A percentile compares a stretch with the other conserved stretches of the same genome.
These are phyloP conservation scores for Mythimna albipuncta DNA, from an alignment of 2,888 invertebrate genomes.

Conservation along the genomic window DNA sequence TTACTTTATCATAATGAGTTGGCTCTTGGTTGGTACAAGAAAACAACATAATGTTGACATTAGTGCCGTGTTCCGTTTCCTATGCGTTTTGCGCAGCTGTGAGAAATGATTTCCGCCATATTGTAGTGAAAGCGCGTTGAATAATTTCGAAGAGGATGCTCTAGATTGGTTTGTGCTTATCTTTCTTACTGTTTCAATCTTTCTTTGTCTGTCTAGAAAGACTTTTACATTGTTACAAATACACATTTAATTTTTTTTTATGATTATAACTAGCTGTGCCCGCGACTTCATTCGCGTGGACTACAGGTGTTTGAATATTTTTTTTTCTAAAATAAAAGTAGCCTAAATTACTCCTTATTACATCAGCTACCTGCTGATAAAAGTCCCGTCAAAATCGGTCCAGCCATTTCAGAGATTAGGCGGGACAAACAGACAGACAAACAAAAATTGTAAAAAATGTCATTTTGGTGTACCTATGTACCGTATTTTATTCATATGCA, in stretches of 20 bases:
- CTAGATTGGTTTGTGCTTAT: conserved; percentile 10
- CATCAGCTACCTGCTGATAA: no score
- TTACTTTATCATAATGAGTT: conserved; percentile 28
- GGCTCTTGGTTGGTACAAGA: conserved; percentile 34
- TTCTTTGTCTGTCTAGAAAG: not conserved
- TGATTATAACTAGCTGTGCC: not conserved
- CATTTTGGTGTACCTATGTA: no score
- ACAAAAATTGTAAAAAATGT: no score
- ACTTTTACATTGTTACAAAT: not conserved
- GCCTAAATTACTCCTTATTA: no score
- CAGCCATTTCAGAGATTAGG: no score
- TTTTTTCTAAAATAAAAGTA: no score
- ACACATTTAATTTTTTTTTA: not conserved
- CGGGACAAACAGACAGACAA: no score
- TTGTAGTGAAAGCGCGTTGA: conserved; percentile 49
- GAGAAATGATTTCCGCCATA: conserved; percentile 52
- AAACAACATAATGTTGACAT: conserved; percentile 51
- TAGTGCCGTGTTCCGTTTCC: conserved; percentile 53
- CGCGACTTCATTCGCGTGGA: no score
- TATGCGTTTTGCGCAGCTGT: conserved; percentile 23
- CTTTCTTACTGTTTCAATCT: not conserved
- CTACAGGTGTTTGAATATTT: no score
- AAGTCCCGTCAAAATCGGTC: no score
- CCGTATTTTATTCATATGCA: no score
- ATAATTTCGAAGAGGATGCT: conserved; percentile 44